Evolutionary conservation across 2,888 invertebrate species (phyloP).

Genomic region (Poecilobothrus nobilitatus): DNA sequence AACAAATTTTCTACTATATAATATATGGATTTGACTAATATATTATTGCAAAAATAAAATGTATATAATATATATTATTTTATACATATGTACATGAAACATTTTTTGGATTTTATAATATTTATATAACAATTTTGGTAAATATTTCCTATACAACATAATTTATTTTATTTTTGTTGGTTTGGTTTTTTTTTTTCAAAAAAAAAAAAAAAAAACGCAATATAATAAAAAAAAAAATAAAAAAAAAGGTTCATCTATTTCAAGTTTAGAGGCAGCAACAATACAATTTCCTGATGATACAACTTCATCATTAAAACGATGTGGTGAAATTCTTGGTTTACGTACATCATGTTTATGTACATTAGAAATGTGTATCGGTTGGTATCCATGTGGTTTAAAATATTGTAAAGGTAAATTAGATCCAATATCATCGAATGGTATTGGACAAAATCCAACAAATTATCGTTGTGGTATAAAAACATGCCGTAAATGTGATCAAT

Average conservation of each 20-base stretch:
- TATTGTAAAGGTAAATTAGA: slow-evolving; percentile 80
- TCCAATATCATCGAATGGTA: slow-evolving; percentile 28
- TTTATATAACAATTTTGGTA: no score
- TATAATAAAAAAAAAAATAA: background rate
- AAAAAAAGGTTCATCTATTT: slow-evolving; percentile 57
- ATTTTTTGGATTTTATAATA: no score
- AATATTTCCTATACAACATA: no score
- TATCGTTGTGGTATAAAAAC: slow-evolving; percentile 95
- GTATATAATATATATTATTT: no score
- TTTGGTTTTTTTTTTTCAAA: background rate
- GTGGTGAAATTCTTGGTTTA: slow-evolving; percentile 59
- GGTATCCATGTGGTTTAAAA: slow-evolving; percentile 93
- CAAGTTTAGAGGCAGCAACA: slow-evolving; percentile 62
- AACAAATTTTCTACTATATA: no score
- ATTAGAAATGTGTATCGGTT: slow-evolving; percentile 81
- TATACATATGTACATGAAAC: no score
- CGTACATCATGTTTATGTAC: slow-evolving; percentile 75
- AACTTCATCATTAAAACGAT: slow-evolving; percentile 45
- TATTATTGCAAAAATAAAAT: no score
- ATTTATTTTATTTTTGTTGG: no score
- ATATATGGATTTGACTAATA: no score
- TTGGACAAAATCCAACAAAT: slow-evolving; percentile 50
- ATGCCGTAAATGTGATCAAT: slow-evolving; percentile 81
- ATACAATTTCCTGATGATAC: slow-evolving; percentile 55
- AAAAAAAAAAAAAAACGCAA: background rate